Evolutionary conservation across 2,113 vertebrate genomes (phyloP), one percentile per base, ranked within the genome.

Genomic region (Apeltes quadracus): DNA sequence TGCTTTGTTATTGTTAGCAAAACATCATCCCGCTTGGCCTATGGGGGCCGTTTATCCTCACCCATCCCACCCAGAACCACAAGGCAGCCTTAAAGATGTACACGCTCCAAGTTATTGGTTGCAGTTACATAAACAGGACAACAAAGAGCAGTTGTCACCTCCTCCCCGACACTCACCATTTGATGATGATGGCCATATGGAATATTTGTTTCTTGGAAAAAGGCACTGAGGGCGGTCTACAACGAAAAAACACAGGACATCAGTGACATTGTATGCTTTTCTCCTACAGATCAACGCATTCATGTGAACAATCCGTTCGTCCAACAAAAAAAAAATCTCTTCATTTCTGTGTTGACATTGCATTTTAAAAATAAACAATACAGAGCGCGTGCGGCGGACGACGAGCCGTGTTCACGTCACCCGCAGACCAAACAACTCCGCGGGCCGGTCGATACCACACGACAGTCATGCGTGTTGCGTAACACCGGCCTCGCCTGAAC

Each of bases 131-230:
- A 27, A 68, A 68, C 7, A 51, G 6, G 54, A 69, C n/a, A 71
- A 36, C n/a, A 22, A n/a, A 65, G 5, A 34, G 34, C 1, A 11
- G 16, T 72, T 3, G 56, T 23, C 5, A 34, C 11, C 1, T 13
- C n/a, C 4, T 2, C 61, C 22, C 20, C 43, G 22, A 91, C 95
- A 95, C 97, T 98, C 94, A 99, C 97, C 97, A 98, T 98, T 94
- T 99, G 97, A 95, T 98, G 97, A 92, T 95, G 95, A 94, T 98
- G 97, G 88, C 95, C 96, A 89, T 97, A 97, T 79, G 96, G 96
- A 87, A 97, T 96, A 92, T 96, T 98, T 82, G 97, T 95, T 94
- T 99, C 97, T 95, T 98, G 97, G 90, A 99, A 99, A 93, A 99
- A 99, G 91, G 95, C 96, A 95, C 97, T 99, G 90, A 99, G 96